A percentile compares a stretch with the other conserved stretches of the same genome.
Evolutionary conservation across 1,140 invertebrate species (phyloP).

Genomic region (Hydropsyche tenuis): DNA sequence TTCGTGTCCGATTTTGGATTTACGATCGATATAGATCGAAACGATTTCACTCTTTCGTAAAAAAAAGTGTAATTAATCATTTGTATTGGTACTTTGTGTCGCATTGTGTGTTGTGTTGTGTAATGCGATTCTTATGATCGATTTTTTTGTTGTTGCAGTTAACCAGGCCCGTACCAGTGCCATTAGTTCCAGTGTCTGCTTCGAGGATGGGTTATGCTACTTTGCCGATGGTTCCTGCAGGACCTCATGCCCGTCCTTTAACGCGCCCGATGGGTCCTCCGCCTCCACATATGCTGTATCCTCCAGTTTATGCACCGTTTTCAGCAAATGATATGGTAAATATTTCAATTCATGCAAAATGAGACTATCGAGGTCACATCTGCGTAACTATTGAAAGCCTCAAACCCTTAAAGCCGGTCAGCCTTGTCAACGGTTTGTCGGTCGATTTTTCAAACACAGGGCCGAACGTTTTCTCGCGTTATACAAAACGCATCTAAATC

Average conservation of each 20-base stretch:
- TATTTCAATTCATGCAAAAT: background rate
- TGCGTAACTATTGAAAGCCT: too few relatives aligned
- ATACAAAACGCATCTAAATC: background rate
- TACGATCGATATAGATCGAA: too few relatives aligned
- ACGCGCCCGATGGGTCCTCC: slow-evolving; percentile 34
- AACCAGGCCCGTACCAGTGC: slow-evolving; percentile 37
- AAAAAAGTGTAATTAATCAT: too few relatives aligned
- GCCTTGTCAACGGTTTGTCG: too few relatives aligned
- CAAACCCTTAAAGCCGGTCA: too few relatives aligned
- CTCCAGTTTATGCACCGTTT: slow-evolving; percentile 45
- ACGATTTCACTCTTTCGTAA: too few relatives aligned
- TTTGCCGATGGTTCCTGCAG: slow-evolving; percentile 43
- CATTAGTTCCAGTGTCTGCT: slow-evolving; percentile 34
- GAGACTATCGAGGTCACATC: too few relatives aligned
- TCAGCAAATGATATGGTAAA: slow-evolving; percentile 47
- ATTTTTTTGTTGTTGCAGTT: slow-evolving; percentile 41
- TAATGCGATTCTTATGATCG: too few relatives aligned
- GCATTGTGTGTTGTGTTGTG: too few relatives aligned
- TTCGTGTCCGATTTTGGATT: too few relatives aligned
- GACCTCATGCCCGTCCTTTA: slow-evolving; percentile 29
- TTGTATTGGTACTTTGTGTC: background rate
- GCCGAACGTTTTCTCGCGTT: too few relatives aligned
- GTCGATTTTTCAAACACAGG: too few relatives aligned
- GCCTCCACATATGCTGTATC: slow-evolving; percentile 36
- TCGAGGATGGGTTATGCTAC: slow-evolving; percentile 47